A percentile compares a stretch with the other conserved stretches of the same genome.
Evolutionary conservation across 2,888 invertebrate genomes (phyloP).

Genomic region (Melieria picta): DNA sequence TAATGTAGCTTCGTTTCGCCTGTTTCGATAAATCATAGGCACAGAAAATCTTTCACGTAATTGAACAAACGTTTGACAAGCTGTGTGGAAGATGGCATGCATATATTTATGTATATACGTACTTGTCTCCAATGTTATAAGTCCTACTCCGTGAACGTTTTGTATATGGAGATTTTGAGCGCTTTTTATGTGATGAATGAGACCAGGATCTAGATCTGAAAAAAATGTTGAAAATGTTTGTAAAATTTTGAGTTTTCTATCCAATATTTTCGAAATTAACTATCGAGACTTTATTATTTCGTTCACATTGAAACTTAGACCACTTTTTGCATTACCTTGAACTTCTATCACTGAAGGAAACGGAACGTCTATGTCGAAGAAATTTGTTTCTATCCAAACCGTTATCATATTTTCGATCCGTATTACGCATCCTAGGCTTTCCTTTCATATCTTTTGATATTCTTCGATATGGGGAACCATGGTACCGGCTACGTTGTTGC

Average conservation of each 20-base stretch:
- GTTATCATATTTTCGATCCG: slow-evolving; percentile 36
- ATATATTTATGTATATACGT: slow-evolving; percentile 31
- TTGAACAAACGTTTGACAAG: too few species aligned
- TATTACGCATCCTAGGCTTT: slow-evolving; percentile 29
- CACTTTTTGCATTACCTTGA: slow-evolving; percentile 43
- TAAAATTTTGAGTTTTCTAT: too few species aligned
- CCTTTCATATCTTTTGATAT: slow-evolving; percentile 42
- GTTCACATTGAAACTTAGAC: too few species aligned
- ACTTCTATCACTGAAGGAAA: slow-evolving; percentile 50
- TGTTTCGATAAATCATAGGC: too few species aligned
- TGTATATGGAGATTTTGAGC: slow-evolving; percentile 51
- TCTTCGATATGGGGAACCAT: slow-evolving; percentile 55
- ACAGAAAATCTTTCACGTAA: too few species aligned
- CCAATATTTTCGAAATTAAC: too few species aligned
- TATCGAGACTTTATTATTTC: too few species aligned
- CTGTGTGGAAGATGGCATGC: too few species aligned
- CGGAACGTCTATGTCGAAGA: slow-evolving; percentile 45
- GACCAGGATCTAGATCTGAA: slow-evolving; percentile 54
- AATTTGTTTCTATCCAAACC: slow-evolving; percentile 42
- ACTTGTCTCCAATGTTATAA: slow-evolving; percentile 45
- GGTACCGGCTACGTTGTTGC: slow-evolving; percentile 52
- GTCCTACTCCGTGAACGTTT: slow-evolving; percentile 54
- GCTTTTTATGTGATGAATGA: slow-evolving; percentile 49
- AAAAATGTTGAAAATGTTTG: slow-evolving; percentile 6
- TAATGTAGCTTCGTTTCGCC: too few species aligned